Evolutionary conservation across 2,113 vertebrate genomes (phyloP), one percentile per base, ranked within the genome.

Genomic region (Corvus cornix): DNA sequence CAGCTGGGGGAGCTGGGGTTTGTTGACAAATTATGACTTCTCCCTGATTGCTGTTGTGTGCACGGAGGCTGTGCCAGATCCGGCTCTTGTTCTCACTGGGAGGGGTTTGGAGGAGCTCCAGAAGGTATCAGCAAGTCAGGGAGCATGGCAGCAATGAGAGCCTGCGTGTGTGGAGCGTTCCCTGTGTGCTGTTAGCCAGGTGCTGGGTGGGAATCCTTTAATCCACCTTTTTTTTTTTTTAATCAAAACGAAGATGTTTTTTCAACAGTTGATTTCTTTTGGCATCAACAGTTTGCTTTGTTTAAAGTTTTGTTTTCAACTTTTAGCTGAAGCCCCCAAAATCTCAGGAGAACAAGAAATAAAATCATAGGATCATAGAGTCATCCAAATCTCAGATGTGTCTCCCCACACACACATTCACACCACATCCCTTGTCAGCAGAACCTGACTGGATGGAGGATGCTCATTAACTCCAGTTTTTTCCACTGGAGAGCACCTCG

Each of bases 101-200:
- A 68, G 60, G 83, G 80, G 30, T 92, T 89, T 95, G 90, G 88
- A 91, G 85, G 41, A 73, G 16, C 53, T 93, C 84, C 87, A 94
- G 78, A 2, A 2, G 0, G 5, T 11, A 48, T 46, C 53, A 68
- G 77, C 35, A 3, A 37, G 43, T 26, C 9, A 2, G 52, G 77
- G 44, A 53, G 48, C 0, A 2, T 2, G 19, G 64, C 81, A 84
- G 84, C 3, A 26, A 10, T 3, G 21, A 72, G 83, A 92, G 76
- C 41, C 77, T 2, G 10, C 3, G 22, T 9, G 73, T 26, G 35
- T 4, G 0, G 21, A 63, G 78, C 13, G 0, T 10, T 44, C 52
- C 41, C 73, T 13, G 24, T 0, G 2, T 2, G 10, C 77, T 56
- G 1, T 33, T 21, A 51, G 26, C 74, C 81, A 35, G 74, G 56